phyloP scores from a whole-genome alignment of 2,113 vertebrate genomes.

The Labeo rohita region DNA sequence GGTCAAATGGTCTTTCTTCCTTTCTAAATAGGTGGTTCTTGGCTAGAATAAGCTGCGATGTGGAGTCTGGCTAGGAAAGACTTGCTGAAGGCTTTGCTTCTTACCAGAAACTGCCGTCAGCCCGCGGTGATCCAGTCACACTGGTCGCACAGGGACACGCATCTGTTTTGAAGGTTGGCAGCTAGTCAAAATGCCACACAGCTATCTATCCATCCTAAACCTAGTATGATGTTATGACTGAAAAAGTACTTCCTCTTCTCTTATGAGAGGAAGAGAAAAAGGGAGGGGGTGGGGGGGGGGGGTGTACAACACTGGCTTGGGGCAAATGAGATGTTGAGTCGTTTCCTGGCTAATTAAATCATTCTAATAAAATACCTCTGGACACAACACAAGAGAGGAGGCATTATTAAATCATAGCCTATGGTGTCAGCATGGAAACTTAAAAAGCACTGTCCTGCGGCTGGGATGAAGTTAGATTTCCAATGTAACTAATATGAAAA shows the following conservation, averaged over 20 bases:
- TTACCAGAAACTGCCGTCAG: not conserved
- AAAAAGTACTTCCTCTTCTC: constrained; percentile 13
- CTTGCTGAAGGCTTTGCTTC: not conserved
- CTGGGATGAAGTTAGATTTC: constrained; percentile 69
- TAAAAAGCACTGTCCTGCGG: constrained; percentile 68
- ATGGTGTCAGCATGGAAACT: constrained; percentile 62
- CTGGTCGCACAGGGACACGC: constrained; percentile 10
- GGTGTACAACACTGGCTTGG: constrained; percentile 42
- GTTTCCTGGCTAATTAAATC: constrained; percentile 75
- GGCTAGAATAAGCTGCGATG: not conserved
- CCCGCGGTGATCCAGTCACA: constrained; percentile 10
- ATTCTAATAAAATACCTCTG: constrained; percentile 65
- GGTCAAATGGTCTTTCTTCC: not conserved
- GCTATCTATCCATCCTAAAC: constrained; percentile 1
- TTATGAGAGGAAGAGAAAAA: constrained; percentile 26
- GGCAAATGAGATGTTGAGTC: constrained; percentile 37
- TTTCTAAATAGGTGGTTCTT: not conserved
- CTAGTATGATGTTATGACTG: not conserved
- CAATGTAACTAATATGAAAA: constrained; percentile 78
- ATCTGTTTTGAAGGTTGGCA: not conserved
- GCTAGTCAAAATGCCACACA: not conserved
- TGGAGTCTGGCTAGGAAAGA: not conserved
- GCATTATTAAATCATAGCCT: constrained; percentile 76
- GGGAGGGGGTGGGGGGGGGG: not conserved
- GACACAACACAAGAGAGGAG: constrained; percentile 64